phyloP scores from a whole-genome alignment of 2,113 vertebrate species.

The Abramis brama region DNA sequence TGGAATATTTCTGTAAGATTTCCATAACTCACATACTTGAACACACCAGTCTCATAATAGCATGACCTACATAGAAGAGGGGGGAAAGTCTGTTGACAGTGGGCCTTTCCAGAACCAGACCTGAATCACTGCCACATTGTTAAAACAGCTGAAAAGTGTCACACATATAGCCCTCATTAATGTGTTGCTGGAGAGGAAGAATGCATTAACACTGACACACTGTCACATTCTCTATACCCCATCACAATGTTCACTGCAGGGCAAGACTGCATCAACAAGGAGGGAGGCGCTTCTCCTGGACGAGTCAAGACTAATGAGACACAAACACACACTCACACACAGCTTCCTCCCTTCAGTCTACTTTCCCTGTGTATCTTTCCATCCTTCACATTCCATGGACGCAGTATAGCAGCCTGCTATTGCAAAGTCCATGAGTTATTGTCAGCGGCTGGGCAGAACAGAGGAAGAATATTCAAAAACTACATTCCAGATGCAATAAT shows the following conservation, averaged over 20 bases:
- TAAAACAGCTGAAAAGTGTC: conserved; percentile 49
- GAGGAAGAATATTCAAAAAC: not conserved
- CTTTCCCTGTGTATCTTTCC: not conserved
- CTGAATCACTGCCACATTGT: not conserved
- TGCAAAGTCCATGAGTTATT: not conserved
- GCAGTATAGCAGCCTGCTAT: not conserved
- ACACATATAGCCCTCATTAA: conserved; percentile 51
- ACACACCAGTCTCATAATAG: not conserved
- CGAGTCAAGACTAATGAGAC: conserved; percentile 48
- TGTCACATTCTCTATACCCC: conserved; percentile 43
- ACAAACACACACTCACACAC: conserved; percentile 32
- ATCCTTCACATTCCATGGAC: not conserved
- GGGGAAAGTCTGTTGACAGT: not conserved
- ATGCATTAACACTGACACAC: conserved; percentile 49
- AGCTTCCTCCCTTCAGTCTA: not conserved
- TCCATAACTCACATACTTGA: not conserved
- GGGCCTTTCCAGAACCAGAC: not conserved
- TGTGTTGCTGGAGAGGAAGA: conserved; percentile 42
- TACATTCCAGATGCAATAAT: not conserved
- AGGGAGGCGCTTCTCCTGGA: conserved; percentile 18
- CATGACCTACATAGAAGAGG: not conserved
- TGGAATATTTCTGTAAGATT: not conserved
- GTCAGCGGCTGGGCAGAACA: not conserved
- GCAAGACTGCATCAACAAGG: conserved; percentile 34
- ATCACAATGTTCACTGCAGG: conserved; percentile 40